phyloP scores from a whole-genome alignment of 37 sponge, comb jelly and placozoan species.

The Amphimedon queenslandica region DNA sequence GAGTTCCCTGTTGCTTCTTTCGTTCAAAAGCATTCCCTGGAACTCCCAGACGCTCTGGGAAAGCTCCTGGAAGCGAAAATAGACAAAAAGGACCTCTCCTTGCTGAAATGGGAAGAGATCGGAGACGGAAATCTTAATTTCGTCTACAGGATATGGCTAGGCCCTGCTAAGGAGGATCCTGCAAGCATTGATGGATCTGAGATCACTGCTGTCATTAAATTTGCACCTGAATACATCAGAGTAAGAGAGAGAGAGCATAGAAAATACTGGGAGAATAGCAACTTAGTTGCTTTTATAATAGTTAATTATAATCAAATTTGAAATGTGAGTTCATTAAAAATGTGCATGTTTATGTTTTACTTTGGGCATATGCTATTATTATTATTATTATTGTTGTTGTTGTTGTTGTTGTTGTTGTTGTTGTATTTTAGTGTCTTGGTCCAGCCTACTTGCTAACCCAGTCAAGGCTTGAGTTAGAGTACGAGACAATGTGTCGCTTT shows the following conservation, averaged over 20 bases:
- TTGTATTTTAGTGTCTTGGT: conserved; percentile 10
- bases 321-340: no score
- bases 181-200: not conserved
- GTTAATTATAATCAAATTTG: no score
- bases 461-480: conserved; percentile 11
- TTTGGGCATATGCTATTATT: no score
- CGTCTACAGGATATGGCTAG: conserved; percentile 10
- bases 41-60: no score
- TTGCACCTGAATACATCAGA: conserved; percentile 13
- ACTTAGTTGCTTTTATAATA: not conserved
- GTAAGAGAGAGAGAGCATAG: not conserved
- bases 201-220: conserved; percentile 2
- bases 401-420: no score
- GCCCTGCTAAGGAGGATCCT: not conserved
- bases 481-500: not conserved
- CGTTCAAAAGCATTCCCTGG: no score
- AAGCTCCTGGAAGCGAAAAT: no score
- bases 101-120: conserved; percentile 23
- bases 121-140: conserved; percentile 32
- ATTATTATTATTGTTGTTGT: no score
- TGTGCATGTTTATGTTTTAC: no score
- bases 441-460: conserved; percentile 19
- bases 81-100: no score
- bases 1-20: no score
- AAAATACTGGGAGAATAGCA: not conserved